Conservation (phyloP, 2,888 invertebrate genomes). For the Andrena minutula region DNA sequence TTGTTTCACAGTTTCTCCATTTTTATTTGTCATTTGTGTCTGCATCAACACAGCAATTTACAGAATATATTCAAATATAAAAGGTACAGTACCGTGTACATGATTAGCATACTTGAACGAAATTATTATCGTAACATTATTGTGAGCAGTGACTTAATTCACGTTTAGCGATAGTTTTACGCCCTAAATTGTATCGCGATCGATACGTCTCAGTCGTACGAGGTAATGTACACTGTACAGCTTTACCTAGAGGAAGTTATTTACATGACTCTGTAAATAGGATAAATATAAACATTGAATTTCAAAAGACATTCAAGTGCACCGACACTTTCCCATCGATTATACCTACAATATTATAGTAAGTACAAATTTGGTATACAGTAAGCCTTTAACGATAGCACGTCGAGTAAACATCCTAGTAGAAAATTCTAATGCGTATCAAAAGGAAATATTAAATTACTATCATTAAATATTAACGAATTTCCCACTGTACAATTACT, state of each 20-base stretch:
- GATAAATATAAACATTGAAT: conserved; percentile 28
- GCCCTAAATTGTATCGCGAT: conserved; percentile 14
- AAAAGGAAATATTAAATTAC: conserved; percentile 1
- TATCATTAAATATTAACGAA: conserved; percentile 9
- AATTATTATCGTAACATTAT: conserved; percentile 18
- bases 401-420: background rate
- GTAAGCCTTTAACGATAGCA: conserved; percentile 32
- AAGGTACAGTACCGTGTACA: conserved; percentile 15
- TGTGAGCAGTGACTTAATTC: conserved; percentile 28
- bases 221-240: conserved; percentile 16
- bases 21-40: conserved; percentile 22
- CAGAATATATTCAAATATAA: conserved; percentile 30
- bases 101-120: conserved; percentile 11
- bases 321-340: conserved; percentile 14
- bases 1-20: conserved; percentile 8
- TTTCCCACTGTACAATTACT: conserved; percentile 12
- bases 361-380: conserved; percentile 52
- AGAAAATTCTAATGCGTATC: background rate
- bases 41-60: conserved; percentile 37
- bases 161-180: conserved; percentile 18
- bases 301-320: conserved; percentile 26
- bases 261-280: conserved; percentile 32
- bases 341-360: conserved; percentile 18
- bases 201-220: conserved; percentile 10
- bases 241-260: conserved; percentile 35